phyloP scores from a whole-genome alignment of 2,888 invertebrate genomes.

The Ametastegia equiseti region DNA sequence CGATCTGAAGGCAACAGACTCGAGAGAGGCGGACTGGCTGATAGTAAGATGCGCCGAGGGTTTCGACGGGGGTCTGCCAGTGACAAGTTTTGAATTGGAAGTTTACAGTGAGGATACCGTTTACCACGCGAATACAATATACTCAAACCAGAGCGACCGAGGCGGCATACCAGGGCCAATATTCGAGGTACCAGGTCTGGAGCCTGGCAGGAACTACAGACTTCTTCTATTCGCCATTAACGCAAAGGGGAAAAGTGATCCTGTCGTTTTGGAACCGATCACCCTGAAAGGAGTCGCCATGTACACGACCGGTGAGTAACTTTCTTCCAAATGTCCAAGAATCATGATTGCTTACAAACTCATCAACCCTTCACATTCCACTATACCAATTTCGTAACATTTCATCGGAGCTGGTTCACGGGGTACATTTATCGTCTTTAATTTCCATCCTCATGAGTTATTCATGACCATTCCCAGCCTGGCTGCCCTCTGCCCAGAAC shows the following conservation, averaged over 20 bases:
- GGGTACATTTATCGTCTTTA: constrained; percentile 73
- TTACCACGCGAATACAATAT: constrained; percentile 68
- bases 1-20: constrained; percentile 67
- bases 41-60: constrained; percentile 93
- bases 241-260: constrained; percentile 91
- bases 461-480: constrained; percentile 63
- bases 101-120: constrained; percentile 71
- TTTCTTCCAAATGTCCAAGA: not conserved
- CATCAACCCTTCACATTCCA: not conserved
- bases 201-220: constrained; percentile 86
- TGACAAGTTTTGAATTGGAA: constrained; percentile 78
- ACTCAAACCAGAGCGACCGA: constrained; percentile 64
- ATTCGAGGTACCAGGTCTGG: constrained; percentile 84
- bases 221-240: constrained; percentile 91
- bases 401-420: constrained; percentile 45
- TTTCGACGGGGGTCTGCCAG: constrained; percentile 92
- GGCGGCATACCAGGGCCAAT: constrained; percentile 74
- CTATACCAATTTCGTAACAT: too few relatives aligned
- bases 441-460: constrained; percentile 73
- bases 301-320: constrained; percentile 70
- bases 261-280: constrained; percentile 89
- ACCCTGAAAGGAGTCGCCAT: constrained; percentile 91
- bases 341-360: not conserved
- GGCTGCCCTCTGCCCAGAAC: too few relatives aligned
- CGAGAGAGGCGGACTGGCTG: constrained; percentile 82